Conservation (phyloP, 2,888 invertebrate species). For the Halictus ligatus region DNA sequence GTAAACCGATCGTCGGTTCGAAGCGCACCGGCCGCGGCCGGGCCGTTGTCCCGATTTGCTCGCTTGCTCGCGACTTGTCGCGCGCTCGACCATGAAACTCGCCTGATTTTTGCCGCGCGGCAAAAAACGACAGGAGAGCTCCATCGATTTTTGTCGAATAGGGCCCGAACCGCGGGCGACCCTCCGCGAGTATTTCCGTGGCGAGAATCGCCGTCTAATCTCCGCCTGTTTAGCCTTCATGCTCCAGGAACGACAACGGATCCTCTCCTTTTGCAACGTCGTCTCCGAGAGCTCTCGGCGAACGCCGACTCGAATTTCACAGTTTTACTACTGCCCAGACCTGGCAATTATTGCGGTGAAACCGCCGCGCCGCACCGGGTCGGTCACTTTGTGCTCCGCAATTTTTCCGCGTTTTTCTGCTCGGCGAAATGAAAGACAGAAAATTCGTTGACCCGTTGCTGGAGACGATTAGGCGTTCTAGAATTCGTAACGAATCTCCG, state of each 20-base stretch:
- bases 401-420: constrained; percentile 17
- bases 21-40: constrained; percentile 34
- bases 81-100: constrained; percentile 72
- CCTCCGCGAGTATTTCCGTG: neutral
- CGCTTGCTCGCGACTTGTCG: constrained; percentile 62
- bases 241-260: neutral
- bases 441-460: constrained; percentile 21
- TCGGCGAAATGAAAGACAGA: constrained; percentile 1
- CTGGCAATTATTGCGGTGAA: constrained; percentile 52
- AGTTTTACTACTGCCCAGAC: constrained; percentile 43
- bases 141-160: constrained; percentile 57
- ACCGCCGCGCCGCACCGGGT: neutral
- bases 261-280: neutral
- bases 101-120: constrained; percentile 62
- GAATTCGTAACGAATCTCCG: constrained; percentile 7
- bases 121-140: constrained; percentile 52
- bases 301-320: constrained; percentile 34
- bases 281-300: neutral
- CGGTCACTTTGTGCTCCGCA: neutral
- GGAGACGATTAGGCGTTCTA: neutral
- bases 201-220: constrained; percentile 28
- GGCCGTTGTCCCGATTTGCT: constrained; percentile 65
- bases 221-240: constrained; percentile 1
- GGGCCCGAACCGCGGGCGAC: constrained; percentile 33
- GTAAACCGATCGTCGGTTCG: constrained; percentile 56